A percentile compares a stretch with the other conserved stretches of the same genome.
phyloP scores from a whole-genome alignment of 2,113 vertebrate species.

The Diphyllodes magnificus region DNA sequence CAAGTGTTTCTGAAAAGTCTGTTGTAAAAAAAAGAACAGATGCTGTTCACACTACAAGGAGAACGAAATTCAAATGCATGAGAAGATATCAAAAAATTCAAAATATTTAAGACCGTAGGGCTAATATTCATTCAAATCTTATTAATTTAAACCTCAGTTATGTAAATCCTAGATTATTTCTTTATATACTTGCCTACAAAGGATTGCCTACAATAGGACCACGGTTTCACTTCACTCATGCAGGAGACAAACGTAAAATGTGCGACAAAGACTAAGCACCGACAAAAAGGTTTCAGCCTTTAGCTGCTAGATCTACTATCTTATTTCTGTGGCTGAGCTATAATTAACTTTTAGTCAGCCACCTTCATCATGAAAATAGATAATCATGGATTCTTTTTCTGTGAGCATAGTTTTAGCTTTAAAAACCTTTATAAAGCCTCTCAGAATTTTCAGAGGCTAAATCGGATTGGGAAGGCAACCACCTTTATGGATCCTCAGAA shows the following conservation, averaged over 20 bases:
- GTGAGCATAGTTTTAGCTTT: neutral
- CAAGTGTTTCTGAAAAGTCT: neutral
- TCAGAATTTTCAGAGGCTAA: neutral
- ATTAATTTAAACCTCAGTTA: slow-evolving; percentile 3
- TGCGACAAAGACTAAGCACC: slow-evolving; percentile 23
- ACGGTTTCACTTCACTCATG: neutral
- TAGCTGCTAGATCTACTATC: neutral
- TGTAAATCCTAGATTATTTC: slow-evolving; percentile 24
- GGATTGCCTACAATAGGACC: neutral
- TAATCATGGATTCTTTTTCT: neutral
- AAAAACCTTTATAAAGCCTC: neutral
- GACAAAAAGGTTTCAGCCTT: slow-evolving; percentile 17
- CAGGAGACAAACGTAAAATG: neutral
- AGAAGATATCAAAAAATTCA: neutral
- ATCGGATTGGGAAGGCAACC: neutral
- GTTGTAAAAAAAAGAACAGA: neutral
- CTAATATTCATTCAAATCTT: neutral
- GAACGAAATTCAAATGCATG: neutral
- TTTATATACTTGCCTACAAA: neutral
- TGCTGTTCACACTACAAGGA: neutral
- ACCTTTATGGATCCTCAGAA: neutral
- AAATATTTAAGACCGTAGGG: neutral
- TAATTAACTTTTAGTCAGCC: slow-evolving; percentile 25
- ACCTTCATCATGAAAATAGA: neutral
- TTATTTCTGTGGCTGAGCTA: neutral